Percentiles rank a stretch among this genome's conserved stretches.
Conservation (phyloP, 2,797 vertebrate species). For the Pelochelys cantorii region DNA sequence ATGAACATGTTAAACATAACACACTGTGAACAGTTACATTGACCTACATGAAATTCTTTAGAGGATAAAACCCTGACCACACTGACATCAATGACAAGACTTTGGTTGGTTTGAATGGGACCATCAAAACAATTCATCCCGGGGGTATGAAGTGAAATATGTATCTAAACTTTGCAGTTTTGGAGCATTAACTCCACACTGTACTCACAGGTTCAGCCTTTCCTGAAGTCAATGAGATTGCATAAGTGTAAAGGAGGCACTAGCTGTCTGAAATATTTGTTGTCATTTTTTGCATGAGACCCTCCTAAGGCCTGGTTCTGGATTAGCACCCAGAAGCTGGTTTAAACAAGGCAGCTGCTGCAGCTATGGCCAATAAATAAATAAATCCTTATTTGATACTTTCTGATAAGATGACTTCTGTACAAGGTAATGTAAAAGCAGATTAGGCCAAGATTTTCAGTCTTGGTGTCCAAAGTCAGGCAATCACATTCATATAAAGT, state of each 20-base stretch:
- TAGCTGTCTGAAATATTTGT: not conserved
- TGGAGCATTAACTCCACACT: not conserved
- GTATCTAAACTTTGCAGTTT: not conserved
- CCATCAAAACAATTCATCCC: conserved; percentile 40
- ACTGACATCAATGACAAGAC: not conserved
- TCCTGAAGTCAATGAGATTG: not conserved
- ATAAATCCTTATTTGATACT: not conserved
- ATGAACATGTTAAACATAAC: rapidly evolving
- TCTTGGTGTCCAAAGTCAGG: not conserved
- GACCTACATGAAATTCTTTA: not conserved
- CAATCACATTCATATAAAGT: not conserved
- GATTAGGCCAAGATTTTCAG: not conserved
- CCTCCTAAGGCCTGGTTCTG: not conserved
- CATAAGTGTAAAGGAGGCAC: not conserved
- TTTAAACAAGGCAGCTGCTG: not conserved
- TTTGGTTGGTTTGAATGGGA: not conserved
- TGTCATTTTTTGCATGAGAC: not conserved
- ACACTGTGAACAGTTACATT: not conserved
- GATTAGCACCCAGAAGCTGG: not conserved
- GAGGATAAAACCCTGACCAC: conserved; percentile 30
- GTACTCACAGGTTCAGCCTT: not conserved
- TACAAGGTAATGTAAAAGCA: not conserved
- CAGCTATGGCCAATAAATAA: not conserved
- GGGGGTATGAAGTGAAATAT: not conserved
- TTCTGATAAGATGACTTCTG: not conserved